phyloP scores from a whole-genome alignment of 2,797 vertebrate species.

The Fundulus diaphanus region DNA sequence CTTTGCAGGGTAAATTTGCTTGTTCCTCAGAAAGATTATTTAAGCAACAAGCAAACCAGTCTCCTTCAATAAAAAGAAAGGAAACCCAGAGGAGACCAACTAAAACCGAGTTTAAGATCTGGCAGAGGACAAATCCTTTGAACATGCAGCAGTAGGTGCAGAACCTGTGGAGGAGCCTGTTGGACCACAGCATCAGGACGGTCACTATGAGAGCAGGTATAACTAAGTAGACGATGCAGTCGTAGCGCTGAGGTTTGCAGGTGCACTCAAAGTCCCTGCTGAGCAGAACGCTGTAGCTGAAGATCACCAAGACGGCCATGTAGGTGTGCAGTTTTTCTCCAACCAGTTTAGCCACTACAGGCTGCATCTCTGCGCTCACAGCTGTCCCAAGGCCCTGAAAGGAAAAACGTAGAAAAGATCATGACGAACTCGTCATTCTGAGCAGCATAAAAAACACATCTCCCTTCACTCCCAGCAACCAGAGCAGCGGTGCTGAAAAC shows the following conservation, averaged over 20 bases:
- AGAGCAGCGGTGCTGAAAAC: too few relatives aligned
- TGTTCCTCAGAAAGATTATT: neutral
- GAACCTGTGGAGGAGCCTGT: neutral
- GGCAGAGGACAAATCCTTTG: neutral
- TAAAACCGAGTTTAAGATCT: neutral
- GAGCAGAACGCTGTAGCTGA: neutral
- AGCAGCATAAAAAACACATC: too few relatives aligned
- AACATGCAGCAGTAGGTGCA: neutral
- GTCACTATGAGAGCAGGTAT: neutral
- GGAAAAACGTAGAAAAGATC: too few relatives aligned
- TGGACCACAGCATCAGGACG: slow-evolving; percentile 1
- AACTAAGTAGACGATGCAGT: neutral
- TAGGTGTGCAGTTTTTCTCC: neutral
- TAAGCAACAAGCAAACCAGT: slow-evolving; percentile 12
- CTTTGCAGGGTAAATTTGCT: neutral
- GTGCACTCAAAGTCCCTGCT: neutral
- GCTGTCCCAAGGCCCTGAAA: too few relatives aligned
- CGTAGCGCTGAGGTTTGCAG: neutral
- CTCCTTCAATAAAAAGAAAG: neutral
- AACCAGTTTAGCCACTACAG: neutral
- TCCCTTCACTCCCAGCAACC: too few relatives aligned
- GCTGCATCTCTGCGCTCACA: slow-evolving; percentile 1
- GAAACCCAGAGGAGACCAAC: neutral
- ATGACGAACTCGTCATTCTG: too few relatives aligned
- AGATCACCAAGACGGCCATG: neutral